Evolutionary conservation across 2,888 invertebrate genomes (phyloP), one percentile per base, ranked within the genome.

Genomic region (Prosopocoilus inquinatus): DNA sequence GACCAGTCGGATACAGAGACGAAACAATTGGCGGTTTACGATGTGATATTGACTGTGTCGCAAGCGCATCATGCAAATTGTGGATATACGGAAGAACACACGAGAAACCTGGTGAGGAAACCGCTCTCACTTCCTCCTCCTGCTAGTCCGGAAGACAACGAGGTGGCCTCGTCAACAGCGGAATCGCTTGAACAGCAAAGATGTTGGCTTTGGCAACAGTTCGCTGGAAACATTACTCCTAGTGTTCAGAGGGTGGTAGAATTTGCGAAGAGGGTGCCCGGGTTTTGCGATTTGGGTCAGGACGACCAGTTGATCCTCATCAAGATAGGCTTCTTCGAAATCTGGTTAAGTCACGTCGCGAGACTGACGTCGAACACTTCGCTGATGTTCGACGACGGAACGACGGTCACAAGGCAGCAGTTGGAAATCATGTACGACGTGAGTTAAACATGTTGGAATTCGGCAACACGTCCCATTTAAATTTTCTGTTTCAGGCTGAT

Each of bases 261-360:
- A 77, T 97, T 96, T 76, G 95, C 95, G 51, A 98, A 98, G 79
- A 83, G 91, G 67, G 88, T 96, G 67, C 96, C 97, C 61, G 94
- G 94, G 62, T 97, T 97, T 81, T 84, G 88, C 72, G 87, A 88
- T 64, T 84, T 97, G 66, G 86, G 89, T 51, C 96, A 97, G 78
- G 96, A 96, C 74, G 97, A 97, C 79, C 97, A 98, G 79, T 84
- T 98, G 66, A 94, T 96, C 66, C 84, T 98, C 64, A 94, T 97
- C 72, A 97, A 98, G 82, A 86, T 89, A 73, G 96, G 96, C 59
- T 98, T 98, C 82, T 95, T 96, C 77, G 97, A 97, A 79, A 88
- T 96, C 60, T 97, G 96, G 96, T 82, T 96, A 63, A 88, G 91
- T 46, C 89, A 95, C 70, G 88, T 91, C 61, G 85, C 93, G 8